phyloP scores from a whole-genome alignment of 35 echinoderm and acorn worm genomes.

The Amphiura filiformis region DNA sequence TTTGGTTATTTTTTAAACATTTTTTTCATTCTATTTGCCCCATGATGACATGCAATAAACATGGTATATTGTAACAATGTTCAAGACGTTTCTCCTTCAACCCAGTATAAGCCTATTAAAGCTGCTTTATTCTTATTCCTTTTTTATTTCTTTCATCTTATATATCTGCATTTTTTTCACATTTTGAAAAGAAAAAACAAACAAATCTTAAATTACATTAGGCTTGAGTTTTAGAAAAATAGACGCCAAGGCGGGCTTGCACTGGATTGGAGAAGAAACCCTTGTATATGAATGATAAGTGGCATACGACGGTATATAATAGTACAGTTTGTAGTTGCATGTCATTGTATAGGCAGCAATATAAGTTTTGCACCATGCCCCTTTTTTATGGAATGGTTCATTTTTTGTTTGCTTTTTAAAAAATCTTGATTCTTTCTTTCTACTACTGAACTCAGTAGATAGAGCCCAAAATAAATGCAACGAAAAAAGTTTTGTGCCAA shows the following conservation, averaged over 20 bases:
- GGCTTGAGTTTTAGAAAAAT: conserved; percentile 40
- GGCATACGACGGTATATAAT: background rate
- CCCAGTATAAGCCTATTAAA: background rate
- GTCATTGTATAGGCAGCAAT: conserved; percentile 8
- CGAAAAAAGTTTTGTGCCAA: background rate
- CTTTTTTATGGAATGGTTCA: conserved; percentile 4
- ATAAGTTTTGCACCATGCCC: conserved; percentile 10
- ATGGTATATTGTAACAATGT: background rate
- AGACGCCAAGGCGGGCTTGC: conserved; percentile 14
- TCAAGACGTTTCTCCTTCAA: background rate
- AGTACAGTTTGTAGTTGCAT: conserved; percentile 22
- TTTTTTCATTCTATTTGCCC: too few species aligned
- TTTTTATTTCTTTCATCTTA: conserved; percentile 11
- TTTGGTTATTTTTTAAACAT: too few species aligned
- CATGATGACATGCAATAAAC: too few species aligned
- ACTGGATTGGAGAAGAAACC: conserved; percentile 15
- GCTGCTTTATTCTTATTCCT: background rate
- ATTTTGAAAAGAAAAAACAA: conserved; percentile 4
- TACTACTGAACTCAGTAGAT: background rate
- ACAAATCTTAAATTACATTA: conserved; percentile 22
- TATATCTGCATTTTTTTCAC: conserved; percentile 22
- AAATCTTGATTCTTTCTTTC: conserved; percentile 3
- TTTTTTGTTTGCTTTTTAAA: conserved; percentile 8
- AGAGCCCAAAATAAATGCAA: background rate
- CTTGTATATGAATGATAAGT: background rate